Base-by-base conservation (phyloP, 1,140 invertebrate genomes). In the Charaxes varanes region DNA sequence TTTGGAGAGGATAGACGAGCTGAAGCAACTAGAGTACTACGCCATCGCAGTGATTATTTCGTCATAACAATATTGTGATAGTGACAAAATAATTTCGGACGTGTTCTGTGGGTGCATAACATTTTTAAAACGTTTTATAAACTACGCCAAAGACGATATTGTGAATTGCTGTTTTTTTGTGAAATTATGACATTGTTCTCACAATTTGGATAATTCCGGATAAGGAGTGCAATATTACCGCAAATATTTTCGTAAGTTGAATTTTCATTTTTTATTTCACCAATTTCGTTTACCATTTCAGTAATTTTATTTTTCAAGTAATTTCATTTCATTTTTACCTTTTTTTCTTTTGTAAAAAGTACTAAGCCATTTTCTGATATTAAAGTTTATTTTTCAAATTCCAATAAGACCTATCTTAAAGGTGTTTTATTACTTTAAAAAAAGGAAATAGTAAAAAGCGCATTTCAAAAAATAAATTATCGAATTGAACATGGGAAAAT, bases 201-300 rank as follows among this genome's bases (percentile, higher is more conserved):
- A 59, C 59, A 57, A 69, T 74, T 80, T 80, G 79, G 76, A 80
- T 83, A 83, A 76, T 82, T 80, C 68, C 76, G 55, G 55, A 69
- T 57, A 71, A 76, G 73, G 70, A 74, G 72, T 68, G 41, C 56
- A 58, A 60, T 57, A 68, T 80, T 60, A 62, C 79, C 70, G 79
- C 79, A 83, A 83, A 80, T 80, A 83, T 80, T 83, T 83, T 76
- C 47, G 79, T 83, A 77, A 79, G 79, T 80, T n/a, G n/a, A n/a
- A 80, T 79, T 42, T 41, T 49, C 49, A 32, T 13, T 14, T 23
- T 17, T 16, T 27, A 6, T 36, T 19, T 12, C 19, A 2, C 16
- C 8, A 6, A 21, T n/a, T n/a, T n/a, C n/a, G n/a, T n/a, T n/a
- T n/a, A n/a, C n/a, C n/a, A n/a, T n/a, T n/a, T n/a, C n/a, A n/a